Evolutionary conservation across 2,113 vertebrate genomes (phyloP).

Genomic region (Petrocephalus zakoni): DNA sequence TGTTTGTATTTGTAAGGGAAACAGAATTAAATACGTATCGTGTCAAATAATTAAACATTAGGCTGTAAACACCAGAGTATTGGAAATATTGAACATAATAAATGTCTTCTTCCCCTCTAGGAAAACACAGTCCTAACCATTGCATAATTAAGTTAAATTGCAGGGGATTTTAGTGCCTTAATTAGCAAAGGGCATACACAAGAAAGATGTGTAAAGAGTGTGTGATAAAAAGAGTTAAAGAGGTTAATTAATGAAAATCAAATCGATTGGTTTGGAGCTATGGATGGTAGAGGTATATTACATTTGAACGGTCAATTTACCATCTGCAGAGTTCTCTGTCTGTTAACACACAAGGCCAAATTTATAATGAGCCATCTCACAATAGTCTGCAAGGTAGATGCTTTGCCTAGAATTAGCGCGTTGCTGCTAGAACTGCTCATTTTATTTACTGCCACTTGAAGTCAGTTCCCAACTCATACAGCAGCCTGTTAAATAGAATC

Average conservation of each 20-base stretch:
- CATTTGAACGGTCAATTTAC: not conserved
- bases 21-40: conserved; percentile 5
- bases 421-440: not conserved
- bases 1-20: conserved; percentile 8
- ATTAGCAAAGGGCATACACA: not conserved
- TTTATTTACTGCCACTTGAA: not conserved
- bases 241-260: not conserved
- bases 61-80: not conserved
- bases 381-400: not conserved
- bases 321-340: not conserved
- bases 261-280: not conserved
- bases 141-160: not conserved
- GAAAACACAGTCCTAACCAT: not conserved
- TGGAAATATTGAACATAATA: not conserved
- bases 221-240: not conserved
- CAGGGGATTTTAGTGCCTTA: not conserved
- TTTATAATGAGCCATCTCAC: not conserved
- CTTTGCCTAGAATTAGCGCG: not conserved
- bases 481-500: not conserved
- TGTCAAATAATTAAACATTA: conserved; percentile 15
- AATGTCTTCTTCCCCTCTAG: not conserved
- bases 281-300: not conserved
- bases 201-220: not conserved
- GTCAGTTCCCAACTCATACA: not conserved
- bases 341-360: not conserved